Evolutionary conservation across 2,888 invertebrate genomes (phyloP).

Genomic region (Sinodicranocentrus sp.): DNA sequence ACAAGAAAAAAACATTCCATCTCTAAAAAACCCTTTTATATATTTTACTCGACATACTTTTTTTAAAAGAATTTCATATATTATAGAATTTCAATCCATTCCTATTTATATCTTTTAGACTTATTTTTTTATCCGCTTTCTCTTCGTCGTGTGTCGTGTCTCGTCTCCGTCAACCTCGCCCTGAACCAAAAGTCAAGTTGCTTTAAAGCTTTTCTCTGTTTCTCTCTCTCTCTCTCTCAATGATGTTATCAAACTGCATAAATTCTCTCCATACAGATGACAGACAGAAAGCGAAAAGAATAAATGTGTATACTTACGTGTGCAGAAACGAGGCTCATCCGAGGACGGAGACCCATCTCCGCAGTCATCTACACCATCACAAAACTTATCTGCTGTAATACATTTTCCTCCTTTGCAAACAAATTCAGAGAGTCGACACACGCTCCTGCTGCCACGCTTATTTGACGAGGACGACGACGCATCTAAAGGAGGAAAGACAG

Average conservation of each 20-base stretch:
- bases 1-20: no score
- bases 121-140: no score
- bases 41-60: no score
- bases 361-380: slow-evolving; percentile 89
- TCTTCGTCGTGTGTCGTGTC: no score
- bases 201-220: slow-evolving; percentile 33
- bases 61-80: no score
- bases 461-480: slow-evolving; percentile 58
- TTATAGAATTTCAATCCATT: no score
- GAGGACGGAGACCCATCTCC: slow-evolving; percentile 83
- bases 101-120: no score
- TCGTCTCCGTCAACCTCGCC: no score
- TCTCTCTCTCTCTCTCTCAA: neutral
- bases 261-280: slow-evolving; percentile 6
- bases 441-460: slow-evolving; percentile 76
- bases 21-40: no score
- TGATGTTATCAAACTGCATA: slow-evolving; percentile 12
- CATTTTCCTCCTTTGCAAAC: slow-evolving; percentile 85
- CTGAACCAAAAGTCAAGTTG: slow-evolving; percentile 15
- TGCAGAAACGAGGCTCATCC: slow-evolving; percentile 89
- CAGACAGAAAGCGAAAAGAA: neutral
- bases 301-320: slow-evolving; percentile 85
- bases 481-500: slow-evolving; percentile 38
- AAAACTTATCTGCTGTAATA: slow-evolving; percentile 88
- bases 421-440: slow-evolving; percentile 87